Base-by-base conservation (phyloP, 1,140 invertebrate species). In the Papilio dardanus region DNA sequence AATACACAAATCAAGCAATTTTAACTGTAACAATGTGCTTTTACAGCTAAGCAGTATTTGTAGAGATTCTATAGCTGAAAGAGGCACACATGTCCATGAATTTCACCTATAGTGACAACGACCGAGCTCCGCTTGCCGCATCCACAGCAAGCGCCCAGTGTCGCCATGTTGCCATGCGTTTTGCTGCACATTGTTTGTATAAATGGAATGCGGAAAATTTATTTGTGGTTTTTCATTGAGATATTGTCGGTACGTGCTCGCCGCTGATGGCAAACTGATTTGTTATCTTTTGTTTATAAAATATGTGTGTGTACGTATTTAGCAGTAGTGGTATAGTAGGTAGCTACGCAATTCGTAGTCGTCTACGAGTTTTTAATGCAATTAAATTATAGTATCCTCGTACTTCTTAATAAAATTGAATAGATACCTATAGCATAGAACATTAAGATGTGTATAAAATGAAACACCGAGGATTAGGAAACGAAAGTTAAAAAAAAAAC, bases 171-270 rank as follows among this genome's bases (percentile, higher is more conserved):
- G 21, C 2, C 28, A 30, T n/a, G 58, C 6, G 19, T 24, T n/a
- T 33, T 66, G 1, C 28, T 14, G 31, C 62, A 16, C 30, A 66
- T 66, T 66, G 62, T 66, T 66, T 33, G 1, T 33, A 30, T 30
- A n/a, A 66, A 66, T 24, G 62, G 62, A 66, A 66, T 33, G 62
- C 62, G 62, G 62, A 66, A 65, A 31, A n/a, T 66, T 66, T 33
- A 33, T 66, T 66, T 66, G 62, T 31, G 62, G 62, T 66, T 66
- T 66, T 66, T 33, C 62, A 66, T 66, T 66, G 28, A 66, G 24
- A 31, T 33, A 33, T 33, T 14, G 24, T 30, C 62, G 62, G 24
- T 24, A 54, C 62, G 30, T 66, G 62, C 10, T 24, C 50, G 19
- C 19, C n/a, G 2, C 21, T 54, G 19, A 54, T 54, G 21, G 62